Evolutionary conservation across 64 coral and sea anemone species (phyloP).

Genomic region (Orbicella faveolata): DNA sequence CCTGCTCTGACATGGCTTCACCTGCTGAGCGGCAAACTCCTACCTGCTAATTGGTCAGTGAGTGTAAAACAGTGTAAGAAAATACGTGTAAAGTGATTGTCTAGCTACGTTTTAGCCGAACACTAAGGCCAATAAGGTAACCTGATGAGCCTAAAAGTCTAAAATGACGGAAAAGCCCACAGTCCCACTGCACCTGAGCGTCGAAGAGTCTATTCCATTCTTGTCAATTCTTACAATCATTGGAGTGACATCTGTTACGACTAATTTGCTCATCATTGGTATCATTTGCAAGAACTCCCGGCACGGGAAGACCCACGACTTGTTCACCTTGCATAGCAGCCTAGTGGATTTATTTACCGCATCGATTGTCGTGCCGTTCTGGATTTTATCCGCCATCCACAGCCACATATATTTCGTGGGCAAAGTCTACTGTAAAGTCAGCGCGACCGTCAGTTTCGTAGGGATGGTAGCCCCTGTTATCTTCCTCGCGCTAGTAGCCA

Average conservation of each 20-base stretch:
- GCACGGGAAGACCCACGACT: conserved; percentile 45
- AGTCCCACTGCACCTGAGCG: conserved; percentile 23
- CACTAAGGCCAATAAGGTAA: neutral
- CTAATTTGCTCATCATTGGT: conserved; percentile 62
- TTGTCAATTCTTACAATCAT: conserved; percentile 77
- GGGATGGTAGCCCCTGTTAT: conserved; percentile 66
- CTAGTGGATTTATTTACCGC: conserved; percentile 67
- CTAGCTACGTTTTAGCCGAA: neutral
- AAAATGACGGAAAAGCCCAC: conserved; percentile 11
- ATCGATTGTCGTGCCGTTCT: conserved; percentile 71
- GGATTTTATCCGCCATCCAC: conserved; percentile 80
- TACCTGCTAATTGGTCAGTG: conserved; percentile 6
- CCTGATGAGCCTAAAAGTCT: neutral
- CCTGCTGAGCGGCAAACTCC: neutral
- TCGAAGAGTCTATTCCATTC: conserved; percentile 76
- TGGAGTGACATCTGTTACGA: conserved; percentile 66
- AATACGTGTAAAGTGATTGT: neutral
- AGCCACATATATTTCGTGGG: conserved; percentile 49
- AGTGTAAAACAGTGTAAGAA: neutral
- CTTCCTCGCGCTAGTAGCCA: conserved; percentile 58
- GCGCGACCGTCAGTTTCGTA: conserved; percentile 59
- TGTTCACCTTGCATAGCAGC: conserved; percentile 72
- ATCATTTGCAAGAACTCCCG: conserved; percentile 69
- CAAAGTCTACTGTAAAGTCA: conserved; percentile 53
- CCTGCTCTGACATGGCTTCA: neutral